A percentile compares a stretch with the other conserved stretches of the same genome.
These are phyloP conservation scores for Drosophila nr. medialis DNA, from an alignment of 2,888 invertebrate species.

Conservation along the genomic window DNA sequence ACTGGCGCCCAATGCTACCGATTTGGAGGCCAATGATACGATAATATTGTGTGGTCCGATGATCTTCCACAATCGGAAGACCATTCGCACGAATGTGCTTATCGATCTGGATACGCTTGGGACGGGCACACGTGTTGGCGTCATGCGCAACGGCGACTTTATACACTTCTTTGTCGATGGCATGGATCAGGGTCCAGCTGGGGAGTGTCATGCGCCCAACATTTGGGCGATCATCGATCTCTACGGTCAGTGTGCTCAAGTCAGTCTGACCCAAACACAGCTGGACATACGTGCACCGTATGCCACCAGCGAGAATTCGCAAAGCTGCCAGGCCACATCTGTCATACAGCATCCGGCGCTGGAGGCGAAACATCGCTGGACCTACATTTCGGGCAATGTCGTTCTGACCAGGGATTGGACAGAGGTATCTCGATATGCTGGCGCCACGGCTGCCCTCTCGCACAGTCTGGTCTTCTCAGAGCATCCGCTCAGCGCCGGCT, in stretches of 20 bases:
- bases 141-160: conserved; percentile 94
- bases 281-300: conserved; percentile 83
- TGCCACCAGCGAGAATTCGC: conserved; percentile 86
- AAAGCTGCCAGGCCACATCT: conserved; percentile 86
- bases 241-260: conserved; percentile 97
- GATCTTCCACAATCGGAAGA: conserved; percentile 94
- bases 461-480: conserved; percentile 84
- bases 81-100: conserved; percentile 92
- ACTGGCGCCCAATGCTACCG: conserved; percentile 95
- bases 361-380: conserved; percentile 85
- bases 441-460: conserved; percentile 82
- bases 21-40: conserved; percentile 95
- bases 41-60: conserved; percentile 96
- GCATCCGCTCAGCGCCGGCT: conserved; percentile 83
- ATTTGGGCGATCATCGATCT: conserved; percentile 97
- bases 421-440: conserved; percentile 82
- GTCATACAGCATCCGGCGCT: conserved; percentile 86
- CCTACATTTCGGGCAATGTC: conserved; percentile 84
- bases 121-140: conserved; percentile 92
- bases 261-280: conserved; percentile 85
- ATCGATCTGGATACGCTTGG: conserved; percentile 93
- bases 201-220: conserved; percentile 90
- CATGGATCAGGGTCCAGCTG: conserved; percentile 94
- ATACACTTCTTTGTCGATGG: conserved; percentile 95
- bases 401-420: conserved; percentile 84